A percentile compares a stretch with the other conserved stretches of the same genome.
phyloP scores from a whole-genome alignment of 2,797 vertebrate genomes.

The Onychomys leucogaster region DNA sequence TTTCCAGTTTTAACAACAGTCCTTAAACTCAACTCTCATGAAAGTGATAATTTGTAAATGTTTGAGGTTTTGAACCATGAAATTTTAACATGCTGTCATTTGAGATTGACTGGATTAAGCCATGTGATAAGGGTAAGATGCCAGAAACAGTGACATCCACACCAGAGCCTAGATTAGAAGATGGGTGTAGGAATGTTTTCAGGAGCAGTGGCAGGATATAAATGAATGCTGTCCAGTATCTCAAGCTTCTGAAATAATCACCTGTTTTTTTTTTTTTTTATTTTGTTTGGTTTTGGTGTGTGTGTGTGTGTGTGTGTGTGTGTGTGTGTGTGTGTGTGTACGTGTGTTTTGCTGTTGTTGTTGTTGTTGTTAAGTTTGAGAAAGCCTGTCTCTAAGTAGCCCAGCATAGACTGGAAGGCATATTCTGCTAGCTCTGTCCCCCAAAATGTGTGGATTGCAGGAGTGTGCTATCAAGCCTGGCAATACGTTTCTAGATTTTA shows the following conservation, averaged over 20 bases:
- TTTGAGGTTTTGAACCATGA: not conserved
- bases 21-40: not conserved
- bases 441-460: not conserved
- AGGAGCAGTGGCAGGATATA: not conserved
- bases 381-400: not conserved
- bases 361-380: not conserved
- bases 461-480: no score
- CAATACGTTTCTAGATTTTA: not conserved
- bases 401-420: not conserved
- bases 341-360: no score
- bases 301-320: no score
- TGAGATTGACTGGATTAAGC: not conserved
- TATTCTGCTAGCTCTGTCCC: not conserved
- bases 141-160: not conserved
- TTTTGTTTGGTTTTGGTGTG: no score
- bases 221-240: not conserved
- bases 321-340: no score
- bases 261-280: not conserved
- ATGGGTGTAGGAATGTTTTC: not conserved
- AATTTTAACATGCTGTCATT: not conserved
- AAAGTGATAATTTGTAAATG: not conserved
- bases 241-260: not conserved
- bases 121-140: not conserved
- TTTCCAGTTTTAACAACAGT: not conserved
- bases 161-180: not conserved